Evolutionary conservation across 2,888 invertebrate genomes (phyloP).

Genomic region (Quadriops clusia): DNA sequence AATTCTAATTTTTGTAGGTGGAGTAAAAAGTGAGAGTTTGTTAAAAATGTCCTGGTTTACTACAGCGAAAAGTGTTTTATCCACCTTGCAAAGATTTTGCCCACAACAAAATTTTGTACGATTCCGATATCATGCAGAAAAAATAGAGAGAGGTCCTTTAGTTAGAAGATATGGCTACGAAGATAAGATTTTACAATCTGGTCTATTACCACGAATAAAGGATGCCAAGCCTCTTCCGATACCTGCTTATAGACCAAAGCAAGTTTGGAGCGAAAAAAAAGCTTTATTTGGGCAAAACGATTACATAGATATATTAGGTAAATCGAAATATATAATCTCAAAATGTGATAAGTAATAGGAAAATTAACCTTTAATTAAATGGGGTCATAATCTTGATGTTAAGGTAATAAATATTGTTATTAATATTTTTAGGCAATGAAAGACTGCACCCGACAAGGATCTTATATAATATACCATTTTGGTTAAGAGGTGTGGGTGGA

Average conservation of each 20-base stretch:
- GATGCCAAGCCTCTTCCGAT: conserved; percentile 45
- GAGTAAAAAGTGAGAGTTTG: too few species aligned
- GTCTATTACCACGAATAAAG: conserved; percentile 56
- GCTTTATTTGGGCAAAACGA: conserved; percentile 93
- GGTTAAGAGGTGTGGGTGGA: conserved; percentile 81
- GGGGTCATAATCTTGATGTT: too few species aligned
- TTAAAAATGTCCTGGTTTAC: conserved; percentile 11
- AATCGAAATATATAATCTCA: too few species aligned
- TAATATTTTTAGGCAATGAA: too few species aligned
- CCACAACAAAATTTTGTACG: conserved; percentile 39
- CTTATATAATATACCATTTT: conserved; percentile 73
- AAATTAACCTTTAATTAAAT: too few species aligned
- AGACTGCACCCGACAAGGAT: conserved; percentile 70
- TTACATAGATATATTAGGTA: conserved; percentile 91
- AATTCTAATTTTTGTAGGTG: too few species aligned
- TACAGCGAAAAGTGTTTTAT: conserved; percentile 5
- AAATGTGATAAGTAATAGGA: too few species aligned
- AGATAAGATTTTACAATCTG: conserved; percentile 53
- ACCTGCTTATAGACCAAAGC: conserved; percentile 59
- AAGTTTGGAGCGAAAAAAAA: conserved; percentile 63
- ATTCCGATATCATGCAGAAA: conserved; percentile 51
- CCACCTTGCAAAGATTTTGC: conserved; percentile 1
- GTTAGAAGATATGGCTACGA: conserved; percentile 59
- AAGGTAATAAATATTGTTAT: too few species aligned
- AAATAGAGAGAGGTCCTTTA: conserved; percentile 45